Conservation (phyloP, 2,888 invertebrate species). For the Invenusta paracnida region DNA sequence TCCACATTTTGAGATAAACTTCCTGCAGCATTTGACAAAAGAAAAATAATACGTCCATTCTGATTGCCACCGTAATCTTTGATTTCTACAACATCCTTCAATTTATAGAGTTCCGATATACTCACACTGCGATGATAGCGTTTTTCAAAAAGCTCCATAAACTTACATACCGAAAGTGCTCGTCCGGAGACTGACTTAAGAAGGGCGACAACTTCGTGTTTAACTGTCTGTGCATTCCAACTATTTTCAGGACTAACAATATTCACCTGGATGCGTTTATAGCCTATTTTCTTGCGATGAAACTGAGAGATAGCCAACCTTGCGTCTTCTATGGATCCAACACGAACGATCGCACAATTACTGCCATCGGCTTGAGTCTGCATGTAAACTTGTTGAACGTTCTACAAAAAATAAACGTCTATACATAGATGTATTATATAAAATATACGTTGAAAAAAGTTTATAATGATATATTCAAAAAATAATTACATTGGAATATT, state of each 20-base stretch:
- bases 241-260: conserved; percentile 48
- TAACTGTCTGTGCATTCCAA: conserved; percentile 48
- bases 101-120: conserved; percentile 63
- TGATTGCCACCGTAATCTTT: conserved; percentile 51
- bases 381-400: conserved; percentile 67
- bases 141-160: conserved; percentile 76
- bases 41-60: conserved; percentile 32
- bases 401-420: conserved; percentile 32
- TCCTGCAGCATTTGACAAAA: not conserved
- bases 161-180: conserved; percentile 73
- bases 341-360: conserved; percentile 69
- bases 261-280: conserved; percentile 71
- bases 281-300: conserved; percentile 76
- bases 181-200: conserved; percentile 72
- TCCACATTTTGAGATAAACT: not conserved
- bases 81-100: conserved; percentile 74
- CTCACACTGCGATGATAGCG: conserved; percentile 67
- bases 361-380: conserved; percentile 68
- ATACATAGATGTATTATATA: not conserved
- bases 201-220: conserved; percentile 71
- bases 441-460: not conserved
- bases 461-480: not conserved
- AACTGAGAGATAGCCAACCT: conserved; percentile 73
- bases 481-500: too few species aligned
- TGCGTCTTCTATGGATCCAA: conserved; percentile 69